Conservation (phyloP, 1,140 invertebrate species). For the Trachymyrmex septentrionalis region DNA sequence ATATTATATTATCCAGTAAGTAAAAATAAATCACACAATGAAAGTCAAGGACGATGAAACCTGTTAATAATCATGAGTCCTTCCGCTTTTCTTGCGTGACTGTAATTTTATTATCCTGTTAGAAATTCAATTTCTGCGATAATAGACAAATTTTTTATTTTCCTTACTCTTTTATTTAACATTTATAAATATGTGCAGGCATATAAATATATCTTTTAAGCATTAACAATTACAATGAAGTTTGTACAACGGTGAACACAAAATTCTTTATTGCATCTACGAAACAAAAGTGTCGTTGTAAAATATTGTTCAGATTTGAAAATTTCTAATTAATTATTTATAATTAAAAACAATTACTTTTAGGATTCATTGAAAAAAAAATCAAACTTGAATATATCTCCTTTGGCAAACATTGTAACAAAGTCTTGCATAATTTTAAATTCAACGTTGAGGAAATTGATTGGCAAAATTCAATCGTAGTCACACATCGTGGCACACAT, state of each 20-base stretch:
- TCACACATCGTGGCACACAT: neutral
- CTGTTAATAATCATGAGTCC: constrained; percentile 23
- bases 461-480: constrained; percentile 33
- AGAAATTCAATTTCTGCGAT: constrained; percentile 26
- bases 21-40: constrained; percentile 31
- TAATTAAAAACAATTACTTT: neutral
- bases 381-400: neutral
- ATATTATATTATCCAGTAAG: constrained; percentile 9
- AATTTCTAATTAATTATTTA: neutral
- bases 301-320: neutral
- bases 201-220: neutral
- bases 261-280: neutral
- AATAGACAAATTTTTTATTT: constrained; percentile 26
- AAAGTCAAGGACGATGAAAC: constrained; percentile 59
- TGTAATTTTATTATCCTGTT: constrained; percentile 33
- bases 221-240: neutral
- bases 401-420: neutral
- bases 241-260: neutral
- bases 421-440: neutral
- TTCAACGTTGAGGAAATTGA: neutral
- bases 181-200: neutral
- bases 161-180: constrained; percentile 6
- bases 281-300: neutral
- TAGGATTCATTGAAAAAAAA: neutral
- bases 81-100: constrained; percentile 40